Conservation (phyloP, 2,797 vertebrate genomes). For the Austrolebias charrua region DNA sequence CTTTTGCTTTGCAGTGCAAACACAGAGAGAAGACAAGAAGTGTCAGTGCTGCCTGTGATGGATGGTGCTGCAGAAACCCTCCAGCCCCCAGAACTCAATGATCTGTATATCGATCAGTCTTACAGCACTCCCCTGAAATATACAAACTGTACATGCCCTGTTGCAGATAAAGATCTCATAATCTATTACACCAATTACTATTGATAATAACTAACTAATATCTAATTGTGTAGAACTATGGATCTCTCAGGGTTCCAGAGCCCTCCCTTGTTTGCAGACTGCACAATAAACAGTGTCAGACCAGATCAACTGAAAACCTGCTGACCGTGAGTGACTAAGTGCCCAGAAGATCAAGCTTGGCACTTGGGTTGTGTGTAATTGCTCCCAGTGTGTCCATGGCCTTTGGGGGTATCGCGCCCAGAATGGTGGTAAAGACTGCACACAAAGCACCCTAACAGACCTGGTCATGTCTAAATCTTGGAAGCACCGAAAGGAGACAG, state of each 20-base stretch:
- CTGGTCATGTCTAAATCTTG: slow-evolving; percentile 52
- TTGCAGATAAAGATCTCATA: slow-evolving; percentile 7
- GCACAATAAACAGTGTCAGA: slow-evolving; percentile 43
- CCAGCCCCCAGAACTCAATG: slow-evolving; percentile 54
- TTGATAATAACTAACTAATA: neutral
- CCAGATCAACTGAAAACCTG: slow-evolving; percentile 23
- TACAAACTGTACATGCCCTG: slow-evolving; percentile 11
- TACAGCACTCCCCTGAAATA: slow-evolving; percentile 57
- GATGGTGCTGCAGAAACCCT: slow-evolving; percentile 50
- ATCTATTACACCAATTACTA: neutral
- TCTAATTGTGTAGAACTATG: neutral
- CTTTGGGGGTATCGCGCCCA: slow-evolving; percentile 63
- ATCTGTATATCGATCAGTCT: slow-evolving; percentile 71
- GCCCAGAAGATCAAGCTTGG: slow-evolving; percentile 58
- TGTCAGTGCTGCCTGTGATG: slow-evolving; percentile 55
- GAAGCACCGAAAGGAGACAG: slow-evolving; percentile 32
- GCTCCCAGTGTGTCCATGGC: slow-evolving; percentile 52
- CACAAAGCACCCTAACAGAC: slow-evolving; percentile 47
- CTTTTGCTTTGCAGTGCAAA: slow-evolving; percentile 7
- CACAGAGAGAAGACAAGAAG: slow-evolving; percentile 10
- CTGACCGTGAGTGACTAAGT: slow-evolving; percentile 57
- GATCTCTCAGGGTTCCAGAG: neutral
- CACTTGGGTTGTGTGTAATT: slow-evolving; percentile 64
- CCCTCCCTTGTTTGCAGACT: slow-evolving; percentile 13
- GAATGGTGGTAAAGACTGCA: slow-evolving; percentile 55